Conservation (phyloP, 2,113 vertebrate genomes). For the Pithys albifrons region DNA sequence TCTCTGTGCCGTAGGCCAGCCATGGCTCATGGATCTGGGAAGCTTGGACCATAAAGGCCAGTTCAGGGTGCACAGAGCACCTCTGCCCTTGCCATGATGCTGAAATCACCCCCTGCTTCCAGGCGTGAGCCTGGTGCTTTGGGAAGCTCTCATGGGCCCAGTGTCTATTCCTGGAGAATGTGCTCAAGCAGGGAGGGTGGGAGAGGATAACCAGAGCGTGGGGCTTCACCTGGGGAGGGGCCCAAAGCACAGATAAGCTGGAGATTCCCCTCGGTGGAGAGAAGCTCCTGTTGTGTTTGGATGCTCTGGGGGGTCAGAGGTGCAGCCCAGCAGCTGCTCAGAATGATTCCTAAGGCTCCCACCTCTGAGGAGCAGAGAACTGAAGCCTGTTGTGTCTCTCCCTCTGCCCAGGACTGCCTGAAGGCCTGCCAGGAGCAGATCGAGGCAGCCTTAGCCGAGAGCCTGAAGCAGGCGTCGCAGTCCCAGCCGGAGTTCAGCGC, state of each 20-base stretch:
- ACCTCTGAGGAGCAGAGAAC: neutral
- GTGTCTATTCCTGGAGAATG: rapidly evolving
- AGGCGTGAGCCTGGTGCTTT: neutral
- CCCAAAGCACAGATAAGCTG: neutral
- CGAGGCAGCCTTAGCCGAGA: constrained; percentile 76
- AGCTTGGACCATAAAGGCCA: no score
- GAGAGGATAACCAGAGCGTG: neutral
- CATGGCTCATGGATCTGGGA: rapidly evolving
- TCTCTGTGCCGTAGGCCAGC: neutral
- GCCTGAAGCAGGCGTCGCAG: constrained; percentile 74
- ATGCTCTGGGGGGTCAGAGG: neutral
- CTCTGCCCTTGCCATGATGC: neutral
- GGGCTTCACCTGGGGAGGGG: neutral
- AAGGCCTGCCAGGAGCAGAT: constrained; percentile 84
- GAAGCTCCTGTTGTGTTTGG: neutral
- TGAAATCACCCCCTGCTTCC: neutral
- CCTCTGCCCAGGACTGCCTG: constrained; percentile 79
- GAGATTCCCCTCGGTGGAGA: neutral
- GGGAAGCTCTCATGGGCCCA: neutral
- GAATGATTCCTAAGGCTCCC: neutral
- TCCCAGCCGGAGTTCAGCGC: constrained; percentile 40
- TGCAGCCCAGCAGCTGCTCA: neutral
- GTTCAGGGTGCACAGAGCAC: rapidly evolving
- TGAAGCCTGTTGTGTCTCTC: neutral
- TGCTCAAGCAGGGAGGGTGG: neutral